A percentile compares a stretch with the other conserved stretches of the same genome.
Conservation (phyloP, 2,113 vertebrate genomes). For the Dipodomys stephensi region DNA sequence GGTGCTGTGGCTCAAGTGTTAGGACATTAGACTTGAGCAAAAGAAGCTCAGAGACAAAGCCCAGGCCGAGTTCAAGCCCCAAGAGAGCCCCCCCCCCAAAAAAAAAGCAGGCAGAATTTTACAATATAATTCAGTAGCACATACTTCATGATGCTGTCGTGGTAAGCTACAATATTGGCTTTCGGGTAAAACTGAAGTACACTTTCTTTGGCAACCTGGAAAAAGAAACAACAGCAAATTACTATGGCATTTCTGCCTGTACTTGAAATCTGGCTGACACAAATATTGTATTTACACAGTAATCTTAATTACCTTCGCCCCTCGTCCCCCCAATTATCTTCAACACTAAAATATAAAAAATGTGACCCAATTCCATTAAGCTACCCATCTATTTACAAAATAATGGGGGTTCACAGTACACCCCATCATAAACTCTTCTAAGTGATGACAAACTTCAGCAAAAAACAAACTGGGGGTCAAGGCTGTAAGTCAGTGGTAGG, state of each 20-base stretch:
- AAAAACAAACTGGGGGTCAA: neutral
- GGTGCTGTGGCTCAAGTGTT: no score
- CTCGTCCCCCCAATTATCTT: neutral
- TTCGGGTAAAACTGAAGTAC: constrained; percentile 96
- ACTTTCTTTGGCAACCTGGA: constrained; percentile 98
- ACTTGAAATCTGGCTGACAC: constrained; percentile 60
- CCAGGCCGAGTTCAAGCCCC: no score
- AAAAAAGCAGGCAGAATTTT: neutral
- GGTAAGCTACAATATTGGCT: constrained; percentile 96
- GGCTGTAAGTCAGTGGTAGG: neutral
- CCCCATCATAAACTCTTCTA: neutral
- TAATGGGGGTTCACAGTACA: neutral
- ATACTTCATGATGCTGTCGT: constrained; percentile 99
- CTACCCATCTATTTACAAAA: constrained; percentile 6
- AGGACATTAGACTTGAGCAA: no score
- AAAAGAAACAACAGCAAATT: constrained; percentile 81
- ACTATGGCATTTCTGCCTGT: constrained; percentile 62
- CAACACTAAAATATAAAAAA: constrained; percentile 44
- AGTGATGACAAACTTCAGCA: neutral
- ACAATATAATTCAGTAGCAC: constrained; percentile 72
- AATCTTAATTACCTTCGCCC: neutral
- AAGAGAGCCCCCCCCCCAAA: no score
- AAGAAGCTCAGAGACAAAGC: no score
- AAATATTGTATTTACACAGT: constrained; percentile 24
- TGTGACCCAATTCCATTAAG: neutral